Conservation (phyloP, 2,113 vertebrate genomes). For the Pogona vitticeps region DNA sequence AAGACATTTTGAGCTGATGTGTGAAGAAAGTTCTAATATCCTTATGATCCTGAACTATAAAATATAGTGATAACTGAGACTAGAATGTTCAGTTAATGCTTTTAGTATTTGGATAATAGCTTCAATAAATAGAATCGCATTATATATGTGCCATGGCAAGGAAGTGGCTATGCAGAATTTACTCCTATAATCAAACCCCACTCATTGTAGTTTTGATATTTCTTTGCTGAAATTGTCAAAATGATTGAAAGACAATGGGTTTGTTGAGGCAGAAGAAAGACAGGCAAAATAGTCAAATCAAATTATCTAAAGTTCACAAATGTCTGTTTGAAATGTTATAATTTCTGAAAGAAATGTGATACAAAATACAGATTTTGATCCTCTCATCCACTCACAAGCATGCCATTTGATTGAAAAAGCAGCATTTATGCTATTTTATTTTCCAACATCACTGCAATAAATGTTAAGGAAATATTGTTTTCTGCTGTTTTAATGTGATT, state of each 20-base stretch:
- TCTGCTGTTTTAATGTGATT: neutral
- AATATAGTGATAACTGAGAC: neutral
- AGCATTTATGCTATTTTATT: neutral
- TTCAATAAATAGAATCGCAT: neutral
- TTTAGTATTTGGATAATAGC: neutral
- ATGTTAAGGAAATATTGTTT: neutral
- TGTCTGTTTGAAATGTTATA: neutral
- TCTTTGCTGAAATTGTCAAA: neutral
- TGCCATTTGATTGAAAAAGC: neutral
- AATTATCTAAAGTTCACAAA: neutral
- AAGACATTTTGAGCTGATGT: neutral
- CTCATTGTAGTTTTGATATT: neutral
- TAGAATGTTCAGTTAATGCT: neutral
- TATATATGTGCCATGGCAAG: neutral
- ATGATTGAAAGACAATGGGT: neutral
- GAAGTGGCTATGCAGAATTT: neutral
- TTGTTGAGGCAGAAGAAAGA: neutral
- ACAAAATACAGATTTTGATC: slow-evolving; percentile 1
- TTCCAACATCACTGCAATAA: neutral
- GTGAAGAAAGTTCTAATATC: neutral
- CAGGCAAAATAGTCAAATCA: neutral
- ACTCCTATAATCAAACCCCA: neutral
- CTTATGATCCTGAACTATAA: too few species aligned
- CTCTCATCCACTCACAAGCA: neutral
- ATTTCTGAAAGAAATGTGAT: neutral